Evolutionary conservation across 1,140 invertebrate genomes (phyloP).

Genomic region (Lepidurus apus): DNA sequence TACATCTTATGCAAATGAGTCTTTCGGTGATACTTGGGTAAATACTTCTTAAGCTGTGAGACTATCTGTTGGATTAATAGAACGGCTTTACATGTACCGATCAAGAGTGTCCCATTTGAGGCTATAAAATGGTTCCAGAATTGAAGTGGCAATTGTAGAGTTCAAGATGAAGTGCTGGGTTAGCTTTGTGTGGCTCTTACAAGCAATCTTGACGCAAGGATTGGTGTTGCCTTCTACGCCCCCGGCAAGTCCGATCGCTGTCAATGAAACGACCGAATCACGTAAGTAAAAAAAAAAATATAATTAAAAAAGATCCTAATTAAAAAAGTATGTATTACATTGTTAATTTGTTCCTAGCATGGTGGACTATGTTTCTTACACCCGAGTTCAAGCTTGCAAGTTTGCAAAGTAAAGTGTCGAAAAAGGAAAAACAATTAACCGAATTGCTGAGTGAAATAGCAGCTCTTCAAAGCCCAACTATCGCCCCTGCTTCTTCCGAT

Average conservation of each 20-base stretch:
- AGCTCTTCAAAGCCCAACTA: background rate
- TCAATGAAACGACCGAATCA: background rate
- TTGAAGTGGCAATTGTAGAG: background rate
- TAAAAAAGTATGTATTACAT: background rate
- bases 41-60: too few species aligned
- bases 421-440: background rate
- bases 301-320: background rate
- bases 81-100: too few species aligned
- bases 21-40: too few species aligned
- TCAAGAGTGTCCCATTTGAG: background rate
- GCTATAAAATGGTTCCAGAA: background rate
- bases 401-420: conserved; percentile 6
- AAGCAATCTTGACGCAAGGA: background rate
- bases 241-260: background rate
- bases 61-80: too few species aligned
- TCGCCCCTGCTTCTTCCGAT: background rate
- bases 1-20: too few species aligned
- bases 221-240: background rate
- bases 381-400: background rate
- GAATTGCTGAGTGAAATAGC: background rate
- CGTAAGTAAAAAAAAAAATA: background rate
- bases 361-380: background rate
- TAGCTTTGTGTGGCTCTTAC: background rate
- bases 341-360: background rate
- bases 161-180: conserved; percentile 5